Percentiles rank a stretch among this genome's conserved stretches.
phyloP scores from a whole-genome alignment of 2,797 vertebrate genomes.

The Monodelphis domestica region DNA sequence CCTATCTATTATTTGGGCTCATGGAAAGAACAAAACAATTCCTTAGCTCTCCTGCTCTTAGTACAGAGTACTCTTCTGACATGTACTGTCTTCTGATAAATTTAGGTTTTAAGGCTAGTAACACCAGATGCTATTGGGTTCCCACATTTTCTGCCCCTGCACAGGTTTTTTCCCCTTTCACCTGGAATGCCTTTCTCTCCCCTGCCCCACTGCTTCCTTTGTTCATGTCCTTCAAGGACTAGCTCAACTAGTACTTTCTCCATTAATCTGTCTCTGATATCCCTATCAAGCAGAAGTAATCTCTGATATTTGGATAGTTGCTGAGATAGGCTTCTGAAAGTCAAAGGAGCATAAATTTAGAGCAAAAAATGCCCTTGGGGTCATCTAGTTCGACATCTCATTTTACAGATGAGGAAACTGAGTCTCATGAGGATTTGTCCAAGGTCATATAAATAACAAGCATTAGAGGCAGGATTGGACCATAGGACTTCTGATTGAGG shows the following conservation, averaged over 20 bases:
- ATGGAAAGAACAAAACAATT: not conserved
- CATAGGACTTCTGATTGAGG: not conserved
- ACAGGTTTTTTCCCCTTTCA: not conserved
- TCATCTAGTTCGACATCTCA: not conserved
- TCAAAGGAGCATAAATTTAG: not conserved
- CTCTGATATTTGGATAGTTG: not conserved
- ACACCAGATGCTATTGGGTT: not conserved
- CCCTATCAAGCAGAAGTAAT: not conserved
- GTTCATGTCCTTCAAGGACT: not conserved
- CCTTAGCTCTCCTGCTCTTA: not conserved
- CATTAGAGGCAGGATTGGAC: not conserved
- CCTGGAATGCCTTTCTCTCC: not conserved
- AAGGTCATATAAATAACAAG: not conserved
- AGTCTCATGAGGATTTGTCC: not conserved
- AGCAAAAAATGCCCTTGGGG: not conserved
- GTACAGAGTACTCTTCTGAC: not conserved
- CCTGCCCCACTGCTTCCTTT: not conserved
- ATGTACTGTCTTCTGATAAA: not conserved
- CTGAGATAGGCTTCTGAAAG: not conserved
- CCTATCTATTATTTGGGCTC: not conserved
- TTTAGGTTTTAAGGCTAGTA: constrained; percentile 7
- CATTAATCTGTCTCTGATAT: not conserved
- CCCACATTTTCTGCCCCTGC: not conserved
- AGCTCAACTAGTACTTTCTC: not conserved
- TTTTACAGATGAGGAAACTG: not conserved